Base-by-base conservation (phyloP, 2,113 vertebrate genomes). In the Chionis minor region DNA sequence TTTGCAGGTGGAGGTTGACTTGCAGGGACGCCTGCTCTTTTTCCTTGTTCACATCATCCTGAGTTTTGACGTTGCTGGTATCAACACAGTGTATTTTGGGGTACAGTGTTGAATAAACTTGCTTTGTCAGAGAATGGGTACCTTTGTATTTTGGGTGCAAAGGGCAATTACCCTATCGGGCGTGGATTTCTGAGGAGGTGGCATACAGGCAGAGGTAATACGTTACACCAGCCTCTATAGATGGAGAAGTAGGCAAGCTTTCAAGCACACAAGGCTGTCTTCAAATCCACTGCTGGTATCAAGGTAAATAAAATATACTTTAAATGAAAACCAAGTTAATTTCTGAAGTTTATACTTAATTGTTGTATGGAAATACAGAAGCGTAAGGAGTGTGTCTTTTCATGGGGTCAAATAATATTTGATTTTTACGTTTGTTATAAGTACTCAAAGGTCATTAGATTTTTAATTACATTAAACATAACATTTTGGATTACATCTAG, bases 171-270 rank as follows among this genome's bases (percentile, higher is more conserved):
- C 4, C 18, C 4, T 27, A 0, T 66, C 6, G 14, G 7, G 33
- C 12, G 12, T 44, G 14, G 28, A 42, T 70, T 67, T 71, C 56
- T 73, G 20, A 91, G 86, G 63, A 65, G 35, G 8, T 2, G 2
- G 40, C 19, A 4, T 44, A 30, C 27, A 54, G 42, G 51, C 28
- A 49, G 35, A 83, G 54, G 35, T 62, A 17, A 16, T 66, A 17
- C 4, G 7, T 63, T n/a, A 22, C 2, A 6, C 21, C 16, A 62
- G 1, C 23, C 40, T 2, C 1, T 4, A 1, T 0, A 55, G 40
- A 32, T 40, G 33, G 23, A 77, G 71, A 69, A 52, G 24, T 27
- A 58, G 55, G 72, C 1, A 12, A 73, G 30, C 21, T 77, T 93
- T 67, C 18, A 90, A 65, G 17, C 47, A 72, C 47, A 24, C 10